Base-by-base conservation (phyloP, 2,888 invertebrate genomes). In the Trichogramma evanescens region DNA sequence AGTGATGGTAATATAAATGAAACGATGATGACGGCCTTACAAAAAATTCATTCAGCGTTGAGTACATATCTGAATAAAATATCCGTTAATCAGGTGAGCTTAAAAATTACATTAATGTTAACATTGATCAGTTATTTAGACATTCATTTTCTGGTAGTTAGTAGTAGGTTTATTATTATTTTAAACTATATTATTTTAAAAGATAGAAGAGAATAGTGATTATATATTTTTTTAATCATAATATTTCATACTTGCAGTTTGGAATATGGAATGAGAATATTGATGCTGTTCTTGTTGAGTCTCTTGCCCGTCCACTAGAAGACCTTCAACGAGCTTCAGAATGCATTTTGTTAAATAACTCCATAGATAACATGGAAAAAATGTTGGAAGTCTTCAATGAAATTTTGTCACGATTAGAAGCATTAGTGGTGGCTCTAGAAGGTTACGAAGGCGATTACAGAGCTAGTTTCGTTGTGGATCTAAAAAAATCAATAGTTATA, bases 261-360 rank as follows among this genome's bases (percentile, higher is more conserved):
- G 71, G 73, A 43, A 66, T 69, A 5, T 70, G 70, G 63, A 67
- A 68, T 40, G 72, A 72, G 59, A 76, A 74, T 43, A 72, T 74
- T 6, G 76, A 77, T 63, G 74, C 73, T 4, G 72, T 77, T 9
- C 68, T 77, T 1, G 69, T 77, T 3, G 76, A 77, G 56, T 72
- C 75, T 5, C 62, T 77, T 4, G 68, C 72, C 0, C 67, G 70
- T 53, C 74, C 75, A 1, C 50, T 77, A 13, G 75, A 76, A 56
- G 73, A 72, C 45, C 48, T 75, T 8, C 65, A 67, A 41, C 58
- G 56, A 0, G 62, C 57, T 7, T 53, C 69, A 4, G 62, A 62
- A 40, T 63, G 60, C 40, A 26, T 63, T 1, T 61, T 61, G 4
- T 53, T 54, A 4, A 59, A 65, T n/a, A 48, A 48, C 4, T 10